Evolutionary conservation across 2,888 invertebrate genomes (phyloP).

Genomic region (Cerceris ruficornis): DNA sequence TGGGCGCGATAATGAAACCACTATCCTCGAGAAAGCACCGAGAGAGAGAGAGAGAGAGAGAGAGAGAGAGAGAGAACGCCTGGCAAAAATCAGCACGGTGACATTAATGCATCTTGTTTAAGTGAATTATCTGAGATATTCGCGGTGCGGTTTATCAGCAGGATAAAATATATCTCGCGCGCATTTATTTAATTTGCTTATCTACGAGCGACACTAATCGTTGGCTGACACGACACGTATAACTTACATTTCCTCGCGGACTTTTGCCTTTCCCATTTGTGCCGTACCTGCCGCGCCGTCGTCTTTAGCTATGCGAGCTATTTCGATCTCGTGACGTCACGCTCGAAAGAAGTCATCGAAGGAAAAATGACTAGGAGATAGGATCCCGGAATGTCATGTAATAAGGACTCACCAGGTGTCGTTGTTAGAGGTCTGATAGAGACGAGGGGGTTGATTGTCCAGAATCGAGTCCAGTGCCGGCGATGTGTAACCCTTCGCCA

Average conservation of each 20-base stretch:
- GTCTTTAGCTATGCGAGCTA: background rate
- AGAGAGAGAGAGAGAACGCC: conserved; percentile 38
- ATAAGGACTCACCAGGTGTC: conserved; percentile 75
- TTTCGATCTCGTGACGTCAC: background rate
- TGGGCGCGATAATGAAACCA: conserved; percentile 29
- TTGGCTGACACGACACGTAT: conserved; percentile 32
- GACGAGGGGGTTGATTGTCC: conserved; percentile 83
- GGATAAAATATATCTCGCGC: conserved; percentile 17
- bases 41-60: conserved; percentile 39
- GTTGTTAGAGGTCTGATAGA: conserved; percentile 76
- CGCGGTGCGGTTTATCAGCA: conserved; percentile 31
- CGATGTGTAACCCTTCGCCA: conserved; percentile 92
- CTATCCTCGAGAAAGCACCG: conserved; percentile 17
- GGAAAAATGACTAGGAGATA: background rate
- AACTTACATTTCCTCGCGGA: conserved; percentile 31
- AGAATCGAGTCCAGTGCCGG: conserved; percentile 91
- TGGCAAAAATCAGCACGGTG: conserved; percentile 30
- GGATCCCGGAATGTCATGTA: background rate
- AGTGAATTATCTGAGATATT: conserved; percentile 46
- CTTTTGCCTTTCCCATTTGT: conserved; percentile 20
- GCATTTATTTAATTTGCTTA: conserved; percentile 52
- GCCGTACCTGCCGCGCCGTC: background rate
- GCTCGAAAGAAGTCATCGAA: background rate
- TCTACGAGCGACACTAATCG: conserved; percentile 44
- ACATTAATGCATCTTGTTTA: conserved; percentile 47